Evolutionary conservation across 2,797 vertebrate species (phyloP), one percentile per base, ranked within the genome.

Genomic region (Phataginus tetradactyla): DNA sequence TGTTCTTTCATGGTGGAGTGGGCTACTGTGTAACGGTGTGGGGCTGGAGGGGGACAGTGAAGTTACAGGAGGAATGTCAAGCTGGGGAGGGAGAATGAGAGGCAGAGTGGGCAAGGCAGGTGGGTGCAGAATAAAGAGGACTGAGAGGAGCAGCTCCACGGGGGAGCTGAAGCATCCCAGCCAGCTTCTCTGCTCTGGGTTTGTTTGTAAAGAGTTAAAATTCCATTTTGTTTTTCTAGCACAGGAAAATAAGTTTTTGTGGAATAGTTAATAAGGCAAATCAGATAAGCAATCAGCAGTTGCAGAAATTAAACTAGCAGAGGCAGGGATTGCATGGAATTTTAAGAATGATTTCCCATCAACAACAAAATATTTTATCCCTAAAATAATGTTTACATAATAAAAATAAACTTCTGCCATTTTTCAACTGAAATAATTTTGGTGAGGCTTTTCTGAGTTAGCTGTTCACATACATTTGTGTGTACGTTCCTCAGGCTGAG

Each of bases 381-480:
- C 80, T 83, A 86, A 95, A 93, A 86, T 91, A 79, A 42, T 74
- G 23, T 81, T 86, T 91, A 90, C 45, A 29, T 91, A 79, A 90
- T 91, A 85, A 94, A 95, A 96, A 88, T 95, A 34, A 64, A 81
- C 57, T 45, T 75, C 64, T 92, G 27, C 34, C 25, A 68, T 53
- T 93, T 94, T 97, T 90, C 90, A 86, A 32, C 71, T 64, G 51
- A 8, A 72, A 29, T 94, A 55, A 15, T 87, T 8, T 25, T n/a
- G n/a, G 13, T 49, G 27, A 93, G 55, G 27, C 32, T 80, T 90
- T 74, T 81, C 37, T 90, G 85, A 55, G 23, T 66, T 66, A 93
- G 25, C 68, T 18, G 23, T 72, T 88, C 74, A 45, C 29, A 61
- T 61, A 49, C 2, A 9, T 59, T 23, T 51, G 20, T 27, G 4